Evolutionary conservation across 2,113 vertebrate species (phyloP), one percentile per base, ranked within the genome.

Genomic region (Carassius gibelio): DNA sequence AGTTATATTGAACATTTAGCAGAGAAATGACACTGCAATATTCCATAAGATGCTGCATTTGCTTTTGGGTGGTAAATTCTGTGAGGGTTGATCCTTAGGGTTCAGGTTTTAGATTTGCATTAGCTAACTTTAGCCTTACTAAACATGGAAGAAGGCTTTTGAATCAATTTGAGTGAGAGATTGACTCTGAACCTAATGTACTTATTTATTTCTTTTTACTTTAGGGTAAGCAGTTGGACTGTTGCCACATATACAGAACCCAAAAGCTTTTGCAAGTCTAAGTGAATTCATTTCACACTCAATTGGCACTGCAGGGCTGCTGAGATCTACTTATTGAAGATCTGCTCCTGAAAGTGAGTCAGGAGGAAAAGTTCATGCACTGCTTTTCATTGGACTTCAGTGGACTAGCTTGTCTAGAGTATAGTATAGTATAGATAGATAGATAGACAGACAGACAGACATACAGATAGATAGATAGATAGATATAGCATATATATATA

Each of bases 261-360:
- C 78, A 82, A 85, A 85, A 55, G 83, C 76, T 87, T 89, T 88
- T 89, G 87, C 86, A 82, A 86, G 87, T 87, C 83, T 85, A 86
- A 87, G 87, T 78, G 87, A 85, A 88, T 89, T 90, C 81, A 90
- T 90, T 90, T 90, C 87, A 89, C 87, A 90, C 84, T 88, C 81
- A 87, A 86, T 87, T 87, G 87, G 83, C 84, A 83, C 81, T 69
- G 64, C 80, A 64, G 81, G 83, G 83, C 88, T 69, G 83, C 69
- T 81, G 76, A 84, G 74, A 45, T 78, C 64, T 82, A 9, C 76
- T 87, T 89, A 89, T 86, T 75, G 81, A 86, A 68, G 87, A 86
- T 52, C 68, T 69, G 69, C 69, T 78, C 69, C 77, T 77, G 81
- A 79, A 83, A 62, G 71, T 21, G 38, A 83, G 68, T 38, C 34